These are phyloP conservation scores for Porphyrio hochstetteri DNA, from an alignment of 2,113 vertebrate genomes.

Conservation along the genomic window DNA sequence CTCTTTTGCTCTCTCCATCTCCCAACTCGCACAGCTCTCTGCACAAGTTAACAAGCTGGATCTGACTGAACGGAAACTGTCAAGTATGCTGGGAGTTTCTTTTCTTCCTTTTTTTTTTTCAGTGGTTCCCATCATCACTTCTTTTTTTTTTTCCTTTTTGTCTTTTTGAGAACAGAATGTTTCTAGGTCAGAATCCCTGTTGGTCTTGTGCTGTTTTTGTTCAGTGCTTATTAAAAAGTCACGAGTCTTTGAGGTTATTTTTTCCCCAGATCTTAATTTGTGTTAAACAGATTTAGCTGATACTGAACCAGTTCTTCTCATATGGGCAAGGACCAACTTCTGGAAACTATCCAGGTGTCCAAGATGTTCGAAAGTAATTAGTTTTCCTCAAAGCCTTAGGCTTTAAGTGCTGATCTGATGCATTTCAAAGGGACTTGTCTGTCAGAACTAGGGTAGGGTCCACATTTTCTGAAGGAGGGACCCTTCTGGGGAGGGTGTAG, in stretches of 20 bases:
- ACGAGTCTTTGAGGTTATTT: conserved; percentile 1
- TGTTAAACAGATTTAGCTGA: conserved; percentile 36
- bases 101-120: background rate
- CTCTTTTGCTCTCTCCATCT: background rate
- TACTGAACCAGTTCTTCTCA: conserved; percentile 40
- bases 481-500: background rate
- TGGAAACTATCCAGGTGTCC: background rate
- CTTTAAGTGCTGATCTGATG: background rate
- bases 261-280: conserved; percentile 32
- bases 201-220: background rate
- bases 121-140: background rate
- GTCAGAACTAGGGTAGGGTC: background rate
- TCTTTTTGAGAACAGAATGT: conserved; percentile 1
- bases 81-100: background rate
- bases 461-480: background rate
- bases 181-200: conserved; percentile 50
- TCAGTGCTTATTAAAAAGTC: conserved; percentile 21
- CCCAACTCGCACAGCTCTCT: background rate
- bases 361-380: background rate
- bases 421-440: conserved; percentile 1
- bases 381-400: conserved; percentile 19
- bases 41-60: background rate
- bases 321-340: background rate
- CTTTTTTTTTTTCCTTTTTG: background rate
- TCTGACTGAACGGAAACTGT: background rate